phyloP scores from a whole-genome alignment of 2,797 vertebrate genomes.

The Pseudotriccus pelzelni region DNA sequence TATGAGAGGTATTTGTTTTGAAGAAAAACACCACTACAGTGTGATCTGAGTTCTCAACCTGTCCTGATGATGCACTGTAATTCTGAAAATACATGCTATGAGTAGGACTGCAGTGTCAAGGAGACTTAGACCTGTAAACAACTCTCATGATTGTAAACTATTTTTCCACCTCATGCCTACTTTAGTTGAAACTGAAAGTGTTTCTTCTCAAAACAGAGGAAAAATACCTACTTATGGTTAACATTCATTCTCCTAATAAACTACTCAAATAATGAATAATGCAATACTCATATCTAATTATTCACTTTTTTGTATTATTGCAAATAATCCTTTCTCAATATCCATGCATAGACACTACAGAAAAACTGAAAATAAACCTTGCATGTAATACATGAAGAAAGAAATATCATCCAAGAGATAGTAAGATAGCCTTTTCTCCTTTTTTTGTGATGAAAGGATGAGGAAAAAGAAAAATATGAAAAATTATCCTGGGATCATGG shows the following conservation, averaged over 20 bases:
- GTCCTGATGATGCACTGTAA: neutral
- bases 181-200: neutral
- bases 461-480: neutral
- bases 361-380: neutral
- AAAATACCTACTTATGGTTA: neutral
- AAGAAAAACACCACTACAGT: neutral
- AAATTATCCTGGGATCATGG: neutral
- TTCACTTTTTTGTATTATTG: neutral
- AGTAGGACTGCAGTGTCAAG: neutral
- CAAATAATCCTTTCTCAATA: neutral
- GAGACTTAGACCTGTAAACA: neutral
- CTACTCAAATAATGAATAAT: neutral
- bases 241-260: neutral
- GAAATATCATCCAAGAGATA: neutral
- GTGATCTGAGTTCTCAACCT: neutral
- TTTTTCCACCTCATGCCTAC: neutral
- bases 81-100: neutral
- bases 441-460: neutral
- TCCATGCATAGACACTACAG: neutral
- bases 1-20: neutral
- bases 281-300: neutral
- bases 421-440: neutral
- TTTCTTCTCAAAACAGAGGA: neutral
- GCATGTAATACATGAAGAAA: neutral
- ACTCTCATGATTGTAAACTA: neutral